Base-by-base conservation (phyloP, 2,797 vertebrate species). In the Thalassophryne amazonica region DNA sequence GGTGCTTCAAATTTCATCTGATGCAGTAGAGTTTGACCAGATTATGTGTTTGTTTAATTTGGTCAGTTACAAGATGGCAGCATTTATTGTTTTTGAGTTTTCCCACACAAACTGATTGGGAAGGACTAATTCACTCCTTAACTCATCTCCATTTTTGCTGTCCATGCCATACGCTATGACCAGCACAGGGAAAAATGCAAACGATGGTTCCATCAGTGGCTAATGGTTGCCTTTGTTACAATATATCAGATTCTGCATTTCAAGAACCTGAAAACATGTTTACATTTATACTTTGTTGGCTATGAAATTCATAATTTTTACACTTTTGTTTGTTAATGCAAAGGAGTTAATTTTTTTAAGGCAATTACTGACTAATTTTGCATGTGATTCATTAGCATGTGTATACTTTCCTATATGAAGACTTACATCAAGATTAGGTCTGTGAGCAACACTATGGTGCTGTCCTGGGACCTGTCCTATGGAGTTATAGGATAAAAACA, bases 171-270 rank as follows among this genome's bases (percentile, higher is more conserved):
- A n/a, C n/a, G n/a, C n/a, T n/a, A n/a, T n/a, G n/a, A n/a, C n/a
- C n/a, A n/a, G n/a, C n/a, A 28, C 13, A 19, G 7, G 31, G 16
- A 47, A 1, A 29, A 25, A 37, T 36, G 9, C 14, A 14, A 17
- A 48, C 27, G n/a, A 40, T 31, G 15, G n/a, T 49, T 40, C 17
- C 7, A 17, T 22, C 16, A 7, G 32, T 16, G 14, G 7, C 41
- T 14, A 14, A 7, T 8, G 10, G 17, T 32, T 40, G 39, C 1
- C 15, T 25, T 6, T 31, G 7, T 32, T 25, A 48, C 37, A 48
- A 11, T 49, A 47, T 52, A 35, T 47, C 9, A 49, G 11, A 20
- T 45, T 58, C 24, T 22, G 7, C 19, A 38, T 52, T 33, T 22
- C 9, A 6, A 24, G 19, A 32, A 10, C 14, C 25, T 36, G 8